These are phyloP conservation scores for Macaria liturata DNA, from an alignment of 2,888 invertebrate species.

Conservation along the genomic window DNA sequence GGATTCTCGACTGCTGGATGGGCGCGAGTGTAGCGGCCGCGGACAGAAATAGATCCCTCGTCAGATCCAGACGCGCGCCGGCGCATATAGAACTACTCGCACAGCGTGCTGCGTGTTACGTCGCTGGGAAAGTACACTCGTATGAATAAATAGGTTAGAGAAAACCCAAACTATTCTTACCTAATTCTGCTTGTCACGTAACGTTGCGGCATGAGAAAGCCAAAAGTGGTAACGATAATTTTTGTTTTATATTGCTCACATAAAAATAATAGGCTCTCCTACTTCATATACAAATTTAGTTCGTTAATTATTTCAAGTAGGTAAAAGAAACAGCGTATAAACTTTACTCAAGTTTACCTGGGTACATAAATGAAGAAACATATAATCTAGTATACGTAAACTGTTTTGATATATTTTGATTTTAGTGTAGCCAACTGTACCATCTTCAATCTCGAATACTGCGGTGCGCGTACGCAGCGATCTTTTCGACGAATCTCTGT, in stretches of 20 bases:
- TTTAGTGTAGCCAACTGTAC: slow-evolving; percentile 9
- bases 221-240: too few species aligned
- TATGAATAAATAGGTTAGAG: neutral
- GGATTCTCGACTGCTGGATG: slow-evolving; percentile 68
- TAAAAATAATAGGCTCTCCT: too few species aligned
- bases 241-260: too few species aligned
- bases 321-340: too few species aligned
- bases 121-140: slow-evolving; percentile 21
- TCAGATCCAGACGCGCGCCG: slow-evolving; percentile 70
- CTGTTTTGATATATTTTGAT: neutral
- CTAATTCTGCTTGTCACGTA: too few species aligned
- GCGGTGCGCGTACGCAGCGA: slow-evolving; percentile 41
- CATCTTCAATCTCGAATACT: slow-evolving; percentile 49
- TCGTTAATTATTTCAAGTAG: too few species aligned
- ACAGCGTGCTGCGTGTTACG: slow-evolving; percentile 27
- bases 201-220: too few species aligned
- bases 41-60: slow-evolving; percentile 75
- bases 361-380: too few species aligned
- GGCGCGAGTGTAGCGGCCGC: slow-evolving; percentile 53
- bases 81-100: slow-evolving; percentile 42
- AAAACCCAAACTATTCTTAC: too few species aligned
- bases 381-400: too few species aligned
- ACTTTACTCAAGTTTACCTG: too few species aligned
- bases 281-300: too few species aligned
- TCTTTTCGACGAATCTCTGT: slow-evolving; percentile 59